These are phyloP conservation scores for Eolophus roseicapilla DNA, from an alignment of 2,113 vertebrate species.

Conservation along the genomic window DNA sequence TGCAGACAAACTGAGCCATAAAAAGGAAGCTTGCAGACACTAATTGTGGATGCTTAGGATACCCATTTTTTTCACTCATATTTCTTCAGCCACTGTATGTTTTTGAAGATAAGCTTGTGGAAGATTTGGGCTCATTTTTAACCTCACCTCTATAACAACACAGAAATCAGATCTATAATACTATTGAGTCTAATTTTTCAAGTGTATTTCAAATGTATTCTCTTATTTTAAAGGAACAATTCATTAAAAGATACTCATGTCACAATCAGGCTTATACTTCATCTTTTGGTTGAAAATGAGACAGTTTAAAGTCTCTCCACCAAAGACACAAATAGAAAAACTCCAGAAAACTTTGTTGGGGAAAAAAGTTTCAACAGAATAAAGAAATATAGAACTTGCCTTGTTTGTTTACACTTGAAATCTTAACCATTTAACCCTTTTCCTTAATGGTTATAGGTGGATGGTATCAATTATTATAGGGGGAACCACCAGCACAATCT, in stretches of 20 bases:
- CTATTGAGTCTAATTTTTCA: not conserved
- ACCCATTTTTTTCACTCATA: not conserved
- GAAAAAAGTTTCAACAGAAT: not conserved
- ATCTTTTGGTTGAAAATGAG: not conserved
- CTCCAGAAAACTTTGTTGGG: not conserved
- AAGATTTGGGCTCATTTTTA: not conserved
- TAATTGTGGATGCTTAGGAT: not conserved
- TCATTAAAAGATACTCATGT: not conserved
- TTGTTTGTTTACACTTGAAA: not conserved
- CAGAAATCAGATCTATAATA: not conserved
- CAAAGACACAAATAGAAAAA: not conserved
- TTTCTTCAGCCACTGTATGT: not conserved
- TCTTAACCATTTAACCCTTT: not conserved
- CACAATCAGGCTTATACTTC: not conserved
- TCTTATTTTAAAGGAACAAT: not conserved
- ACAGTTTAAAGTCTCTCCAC: not conserved
- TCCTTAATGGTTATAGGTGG: not conserved
- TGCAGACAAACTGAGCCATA: not conserved
- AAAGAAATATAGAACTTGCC: not conserved
- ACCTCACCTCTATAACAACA: not conserved
- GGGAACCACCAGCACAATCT: not conserved
- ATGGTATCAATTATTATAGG: not conserved
- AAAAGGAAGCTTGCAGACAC: not conserved
- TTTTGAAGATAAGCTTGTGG: not conserved
- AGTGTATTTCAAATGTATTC: not conserved